phyloP scores from a whole-genome alignment of 2,888 invertebrate genomes.

The Adelphocoris suturalis region DNA sequence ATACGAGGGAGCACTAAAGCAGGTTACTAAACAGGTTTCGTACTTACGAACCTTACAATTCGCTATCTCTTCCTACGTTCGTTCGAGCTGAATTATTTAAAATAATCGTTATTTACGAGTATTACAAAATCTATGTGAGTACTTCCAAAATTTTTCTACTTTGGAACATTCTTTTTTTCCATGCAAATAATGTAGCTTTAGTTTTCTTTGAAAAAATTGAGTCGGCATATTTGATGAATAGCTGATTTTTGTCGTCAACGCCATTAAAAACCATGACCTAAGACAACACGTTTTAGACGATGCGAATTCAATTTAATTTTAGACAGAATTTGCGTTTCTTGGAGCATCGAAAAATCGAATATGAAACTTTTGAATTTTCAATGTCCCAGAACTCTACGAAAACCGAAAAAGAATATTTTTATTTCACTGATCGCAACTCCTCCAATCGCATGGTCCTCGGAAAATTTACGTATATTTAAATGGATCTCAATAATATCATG shows the following conservation, averaged over 20 bases:
- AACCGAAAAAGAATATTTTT: neutral
- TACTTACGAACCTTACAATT: neutral
- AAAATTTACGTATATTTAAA: constrained; percentile 27
- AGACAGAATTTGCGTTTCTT: too few species aligned
- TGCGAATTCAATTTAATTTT: too few species aligned
- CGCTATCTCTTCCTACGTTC: neutral
- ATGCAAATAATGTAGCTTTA: neutral
- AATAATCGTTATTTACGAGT: neutral
- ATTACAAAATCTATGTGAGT: neutral
- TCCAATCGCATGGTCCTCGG: constrained; percentile 5
- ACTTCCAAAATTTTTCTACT: neutral
- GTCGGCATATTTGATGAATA: neutral
- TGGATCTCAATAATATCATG: neutral
- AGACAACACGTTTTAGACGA: too few species aligned
- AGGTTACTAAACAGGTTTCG: neutral
- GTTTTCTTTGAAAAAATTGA: neutral
- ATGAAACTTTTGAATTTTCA: too few species aligned
- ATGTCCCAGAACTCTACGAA: too few species aligned
- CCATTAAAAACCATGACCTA: too few species aligned
- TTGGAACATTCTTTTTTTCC: neutral
- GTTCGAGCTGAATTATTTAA: neutral
- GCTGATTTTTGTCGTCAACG: neutral
- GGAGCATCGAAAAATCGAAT: too few species aligned
- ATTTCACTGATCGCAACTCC: neutral
- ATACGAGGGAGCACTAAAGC: neutral